These are phyloP conservation scores for Lamprotornis superbus DNA, from an alignment of 2,113 vertebrate species.

Conservation along the genomic window DNA sequence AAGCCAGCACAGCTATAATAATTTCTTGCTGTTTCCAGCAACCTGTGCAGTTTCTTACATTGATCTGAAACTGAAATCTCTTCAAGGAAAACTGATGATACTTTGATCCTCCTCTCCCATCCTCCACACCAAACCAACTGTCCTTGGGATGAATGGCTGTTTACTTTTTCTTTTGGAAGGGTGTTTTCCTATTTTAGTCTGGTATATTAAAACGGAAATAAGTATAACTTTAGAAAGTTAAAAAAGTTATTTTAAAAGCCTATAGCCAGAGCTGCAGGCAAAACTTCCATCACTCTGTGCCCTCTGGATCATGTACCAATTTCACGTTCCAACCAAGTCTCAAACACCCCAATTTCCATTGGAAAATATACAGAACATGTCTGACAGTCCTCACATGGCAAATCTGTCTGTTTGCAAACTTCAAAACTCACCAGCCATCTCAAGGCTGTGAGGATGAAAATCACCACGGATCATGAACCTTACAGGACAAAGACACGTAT, in stretches of 20 bases:
- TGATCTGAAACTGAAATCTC: background rate
- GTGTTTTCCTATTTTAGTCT: background rate
- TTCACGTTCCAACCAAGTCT: background rate
- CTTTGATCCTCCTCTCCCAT: background rate
- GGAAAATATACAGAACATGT: background rate
- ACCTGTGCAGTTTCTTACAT: background rate
- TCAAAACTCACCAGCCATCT: background rate
- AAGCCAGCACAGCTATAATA: background rate
- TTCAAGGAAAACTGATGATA: background rate
- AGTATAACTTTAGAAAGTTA: background rate
- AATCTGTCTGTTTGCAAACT: background rate
- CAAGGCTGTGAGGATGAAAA: background rate
- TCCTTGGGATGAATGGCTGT: background rate
- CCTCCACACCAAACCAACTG: background rate
- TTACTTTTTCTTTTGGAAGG: background rate
- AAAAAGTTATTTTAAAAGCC: background rate
- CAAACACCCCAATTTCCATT: background rate
- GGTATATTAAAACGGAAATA: background rate
- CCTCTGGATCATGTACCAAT: background rate
- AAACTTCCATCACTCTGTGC: background rate
- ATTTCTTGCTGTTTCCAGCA: background rate
- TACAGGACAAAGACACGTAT: background rate
- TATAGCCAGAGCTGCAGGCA: background rate
- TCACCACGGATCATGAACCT: accelerated
- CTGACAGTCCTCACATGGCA: background rate